Evolutionary conservation across 2,797 vertebrate species (phyloP).

Genomic region (Balearica regulorum): DNA sequence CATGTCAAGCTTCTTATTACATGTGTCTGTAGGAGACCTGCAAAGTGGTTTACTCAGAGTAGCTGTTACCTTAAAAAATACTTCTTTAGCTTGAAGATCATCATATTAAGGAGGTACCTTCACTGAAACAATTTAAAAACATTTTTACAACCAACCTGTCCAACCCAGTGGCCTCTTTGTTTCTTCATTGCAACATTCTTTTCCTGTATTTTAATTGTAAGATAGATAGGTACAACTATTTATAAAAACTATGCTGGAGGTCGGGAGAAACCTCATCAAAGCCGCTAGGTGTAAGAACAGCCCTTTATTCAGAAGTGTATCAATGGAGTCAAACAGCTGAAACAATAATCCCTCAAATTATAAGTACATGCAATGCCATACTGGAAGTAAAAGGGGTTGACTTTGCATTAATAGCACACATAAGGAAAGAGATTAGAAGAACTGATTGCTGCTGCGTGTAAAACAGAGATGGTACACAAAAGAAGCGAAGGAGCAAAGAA

Average conservation of each 20-base stretch:
- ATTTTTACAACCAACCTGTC: background rate
- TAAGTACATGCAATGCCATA: background rate
- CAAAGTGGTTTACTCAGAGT: background rate
- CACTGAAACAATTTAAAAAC: background rate
- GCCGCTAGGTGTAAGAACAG: background rate
- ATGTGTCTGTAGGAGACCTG: background rate
- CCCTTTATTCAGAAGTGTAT: background rate
- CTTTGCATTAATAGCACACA: background rate
- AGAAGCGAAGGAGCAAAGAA: background rate
- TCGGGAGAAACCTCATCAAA: background rate
- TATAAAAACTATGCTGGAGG: background rate
- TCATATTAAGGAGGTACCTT: background rate
- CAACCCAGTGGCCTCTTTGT: background rate
- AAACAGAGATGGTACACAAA: background rate
- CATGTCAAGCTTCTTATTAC: background rate
- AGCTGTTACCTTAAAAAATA: background rate
- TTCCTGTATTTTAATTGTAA: background rate
- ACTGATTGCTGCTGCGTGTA: background rate
- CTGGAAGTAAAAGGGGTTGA: background rate
- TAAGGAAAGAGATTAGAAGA: background rate
- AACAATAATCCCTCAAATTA: background rate
- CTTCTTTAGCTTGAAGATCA: background rate
- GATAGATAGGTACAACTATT: background rate
- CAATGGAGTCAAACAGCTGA: background rate
- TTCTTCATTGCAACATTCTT: background rate